A percentile compares a stretch with the other conserved stretches of the same genome.
Evolutionary conservation across 2,888 invertebrate species (phyloP).

Genomic region (Biston stratarius): DNA sequence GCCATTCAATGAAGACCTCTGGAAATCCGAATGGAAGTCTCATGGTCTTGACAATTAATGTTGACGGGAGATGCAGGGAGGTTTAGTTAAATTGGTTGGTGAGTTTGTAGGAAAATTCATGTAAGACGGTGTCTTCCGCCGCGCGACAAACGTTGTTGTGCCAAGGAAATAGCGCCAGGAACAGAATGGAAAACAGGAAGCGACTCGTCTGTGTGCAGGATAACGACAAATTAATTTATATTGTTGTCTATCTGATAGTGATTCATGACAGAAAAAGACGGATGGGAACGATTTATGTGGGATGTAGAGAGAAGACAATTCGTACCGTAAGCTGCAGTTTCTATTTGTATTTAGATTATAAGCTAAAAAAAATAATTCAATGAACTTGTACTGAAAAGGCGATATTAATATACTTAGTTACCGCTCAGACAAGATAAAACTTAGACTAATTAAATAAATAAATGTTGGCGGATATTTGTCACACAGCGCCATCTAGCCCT

Average conservation of each 20-base stretch:
- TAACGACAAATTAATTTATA: constrained; percentile 46
- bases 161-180: constrained; percentile 72
- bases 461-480: no score
- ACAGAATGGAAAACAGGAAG: constrained; percentile 68
- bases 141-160: constrained; percentile 62
- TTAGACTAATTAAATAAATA: no score
- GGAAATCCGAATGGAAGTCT: constrained; percentile 7
- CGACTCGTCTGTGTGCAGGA: constrained; percentile 49
- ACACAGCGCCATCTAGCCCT: no score
- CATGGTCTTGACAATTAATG: constrained; percentile 10
- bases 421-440: no score
- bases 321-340: neutral
- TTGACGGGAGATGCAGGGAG: constrained; percentile 27
- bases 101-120: constrained; percentile 66
- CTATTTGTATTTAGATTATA: neutral
- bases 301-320: neutral
- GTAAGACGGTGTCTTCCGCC: constrained; percentile 69
- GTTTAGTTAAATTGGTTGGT: constrained; percentile 45
- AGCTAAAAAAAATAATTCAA: no score
- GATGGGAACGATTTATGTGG: constrained; percentile 5
- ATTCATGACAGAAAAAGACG: constrained; percentile 18
- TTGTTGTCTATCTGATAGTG: constrained; percentile 27
- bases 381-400: no score
- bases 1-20: constrained; percentile 57
- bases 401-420: no score